A percentile compares a stretch with the other conserved stretches of the same genome.
Conservation (phyloP, 2,797 vertebrate species). For the Odontamblyopus lacepedii region DNA sequence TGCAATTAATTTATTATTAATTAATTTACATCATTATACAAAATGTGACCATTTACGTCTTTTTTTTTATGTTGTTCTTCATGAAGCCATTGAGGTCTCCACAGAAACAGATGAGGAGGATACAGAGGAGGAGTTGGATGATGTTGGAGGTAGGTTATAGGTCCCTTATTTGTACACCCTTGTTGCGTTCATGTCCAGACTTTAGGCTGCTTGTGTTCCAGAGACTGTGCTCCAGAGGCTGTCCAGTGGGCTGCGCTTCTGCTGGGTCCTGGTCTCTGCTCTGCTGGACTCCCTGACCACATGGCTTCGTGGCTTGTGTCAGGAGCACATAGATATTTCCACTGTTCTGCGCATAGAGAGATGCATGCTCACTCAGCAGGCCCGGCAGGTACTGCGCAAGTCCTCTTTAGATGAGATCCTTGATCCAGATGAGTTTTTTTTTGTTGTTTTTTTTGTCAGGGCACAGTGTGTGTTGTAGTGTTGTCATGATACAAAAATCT, state of each 20-base stretch:
- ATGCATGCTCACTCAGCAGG: slow-evolving; percentile 97
- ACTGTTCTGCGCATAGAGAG: slow-evolving; percentile 95
- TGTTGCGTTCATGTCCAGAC: background rate
- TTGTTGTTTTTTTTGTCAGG: too few species aligned
- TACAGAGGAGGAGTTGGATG: slow-evolving; percentile 60
- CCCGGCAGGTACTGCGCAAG: slow-evolving; percentile 88
- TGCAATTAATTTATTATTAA: too few species aligned
- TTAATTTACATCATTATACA: too few species aligned
- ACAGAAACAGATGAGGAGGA: slow-evolving; percentile 26
- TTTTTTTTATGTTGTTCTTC: slow-evolving; percentile 2
- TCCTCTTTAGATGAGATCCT: too few species aligned
- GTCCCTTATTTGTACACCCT: background rate
- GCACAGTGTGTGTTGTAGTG: too few species aligned
- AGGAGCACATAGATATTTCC: slow-evolving; percentile 96
- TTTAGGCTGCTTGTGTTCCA: slow-evolving; percentile 42
- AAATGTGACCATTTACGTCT: background rate
- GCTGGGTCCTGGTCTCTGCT: slow-evolving; percentile 94
- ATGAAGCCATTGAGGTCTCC: slow-evolving; percentile 25
- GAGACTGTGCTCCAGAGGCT: slow-evolving; percentile 91
- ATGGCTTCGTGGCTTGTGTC: slow-evolving; percentile 95
- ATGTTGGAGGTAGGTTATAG: slow-evolving; percentile 82
- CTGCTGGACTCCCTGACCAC: slow-evolving; percentile 92
- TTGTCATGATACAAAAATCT: too few species aligned
- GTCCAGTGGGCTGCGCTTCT: slow-evolving; percentile 91
- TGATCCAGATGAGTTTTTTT: too few species aligned